Conservation (phyloP, 1,140 invertebrate genomes). For the Drosophila sucinea region DNA sequence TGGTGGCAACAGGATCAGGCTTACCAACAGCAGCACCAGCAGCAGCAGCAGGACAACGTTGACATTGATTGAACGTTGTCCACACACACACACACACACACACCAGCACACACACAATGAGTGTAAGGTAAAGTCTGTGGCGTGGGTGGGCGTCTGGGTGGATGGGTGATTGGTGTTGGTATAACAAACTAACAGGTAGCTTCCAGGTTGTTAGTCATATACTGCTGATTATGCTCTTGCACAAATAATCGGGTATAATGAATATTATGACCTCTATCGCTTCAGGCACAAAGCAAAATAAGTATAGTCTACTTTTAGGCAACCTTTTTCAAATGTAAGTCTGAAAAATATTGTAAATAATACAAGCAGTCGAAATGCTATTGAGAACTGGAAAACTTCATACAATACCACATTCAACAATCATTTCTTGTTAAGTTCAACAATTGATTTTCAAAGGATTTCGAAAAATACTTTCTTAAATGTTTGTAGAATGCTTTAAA, state of each 20-base stretch:
- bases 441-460: too few relatives aligned
- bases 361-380: too few relatives aligned
- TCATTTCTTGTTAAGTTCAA: too few relatives aligned
- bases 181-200: slow-evolving; percentile 37
- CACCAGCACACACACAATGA: slow-evolving; percentile 27
- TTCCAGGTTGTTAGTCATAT: slow-evolving; percentile 60
- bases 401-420: too few relatives aligned
- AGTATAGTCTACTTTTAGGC: neutral
- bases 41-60: slow-evolving; percentile 58
- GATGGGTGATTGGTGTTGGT: neutral
- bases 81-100: slow-evolving; percentile 55
- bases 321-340: neutral
- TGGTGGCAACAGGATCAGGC: slow-evolving; percentile 42
- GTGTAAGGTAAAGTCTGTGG: neutral
- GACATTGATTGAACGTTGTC: slow-evolving; percentile 78
- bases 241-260: slow-evolving; percentile 48
- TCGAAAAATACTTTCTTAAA: too few relatives aligned
- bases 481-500: too few relatives aligned
- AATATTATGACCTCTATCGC: neutral
- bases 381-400: too few relatives aligned
- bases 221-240: slow-evolving; percentile 62
- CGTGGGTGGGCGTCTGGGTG: neutral
- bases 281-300: too few relatives aligned
- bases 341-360: too few relatives aligned
- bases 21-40: slow-evolving; percentile 34